A percentile compares a stretch with the other conserved stretches of the same genome.
These are phyloP conservation scores for Hippocampus guttulatus DNA, from an alignment of 2,113 vertebrate species.

Conservation along the genomic window DNA sequence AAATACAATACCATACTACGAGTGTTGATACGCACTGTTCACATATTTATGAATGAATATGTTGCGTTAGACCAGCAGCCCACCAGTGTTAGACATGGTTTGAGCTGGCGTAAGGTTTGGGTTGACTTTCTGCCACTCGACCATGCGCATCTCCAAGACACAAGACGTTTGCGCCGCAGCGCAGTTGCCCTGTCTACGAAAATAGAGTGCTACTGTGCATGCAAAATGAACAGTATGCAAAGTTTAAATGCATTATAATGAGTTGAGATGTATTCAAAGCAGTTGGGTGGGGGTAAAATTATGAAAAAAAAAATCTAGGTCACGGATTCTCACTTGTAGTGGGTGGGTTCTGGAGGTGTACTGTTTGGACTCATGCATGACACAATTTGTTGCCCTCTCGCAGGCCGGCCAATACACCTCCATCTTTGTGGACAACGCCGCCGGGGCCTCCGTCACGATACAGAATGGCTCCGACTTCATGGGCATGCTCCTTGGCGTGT, in stretches of 20 bases:
- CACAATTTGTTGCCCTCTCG: conserved; percentile 1
- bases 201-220: too few relatives aligned
- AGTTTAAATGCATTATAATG: background rate
- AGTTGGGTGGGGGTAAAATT: background rate
- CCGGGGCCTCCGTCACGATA: conserved; percentile 79
- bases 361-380: background rate
- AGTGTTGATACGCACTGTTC: too few relatives aligned
- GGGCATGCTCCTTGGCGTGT: conserved; percentile 84
- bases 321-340: background rate
- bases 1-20: too few relatives aligned
- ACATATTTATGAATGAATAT: too few relatives aligned
- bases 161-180: too few relatives aligned
- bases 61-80: too few relatives aligned
- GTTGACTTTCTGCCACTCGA: too few relatives aligned
- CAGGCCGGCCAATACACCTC: conserved; percentile 91
- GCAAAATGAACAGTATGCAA: background rate
- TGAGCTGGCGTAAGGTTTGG: too few relatives aligned
- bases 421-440: conserved; percentile 91
- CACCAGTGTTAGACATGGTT: too few relatives aligned
- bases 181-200: too few relatives aligned
- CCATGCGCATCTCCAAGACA: too few relatives aligned
- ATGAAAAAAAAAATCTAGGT: background rate
- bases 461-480: conserved; percentile 90
- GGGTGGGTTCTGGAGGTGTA: background rate
- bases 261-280: background rate